A percentile compares a stretch with the other conserved stretches of the same genome.
Evolutionary conservation across 1,140 invertebrate genomes (phyloP).

Genomic region (Euwallacea fornicatus): DNA sequence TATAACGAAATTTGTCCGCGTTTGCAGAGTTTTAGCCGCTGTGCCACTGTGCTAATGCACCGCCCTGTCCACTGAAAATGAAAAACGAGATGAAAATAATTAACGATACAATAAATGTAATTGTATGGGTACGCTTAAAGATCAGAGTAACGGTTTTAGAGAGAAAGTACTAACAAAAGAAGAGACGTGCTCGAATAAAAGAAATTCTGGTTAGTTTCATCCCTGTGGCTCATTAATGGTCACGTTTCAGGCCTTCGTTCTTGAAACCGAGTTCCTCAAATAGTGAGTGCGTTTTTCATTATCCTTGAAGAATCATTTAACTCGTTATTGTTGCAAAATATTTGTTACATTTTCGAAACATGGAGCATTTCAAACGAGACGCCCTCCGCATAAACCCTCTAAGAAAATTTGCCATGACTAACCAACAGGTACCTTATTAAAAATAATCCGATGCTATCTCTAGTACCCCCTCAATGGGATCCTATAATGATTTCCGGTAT

Average conservation of each 20-base stretch:
- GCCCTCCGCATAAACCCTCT: neutral
- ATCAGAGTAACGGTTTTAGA: conserved; percentile 13
- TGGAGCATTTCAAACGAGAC: neutral
- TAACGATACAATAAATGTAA: conserved; percentile 20
- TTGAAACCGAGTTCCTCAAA: neutral
- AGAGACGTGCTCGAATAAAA: conserved; percentile 24
- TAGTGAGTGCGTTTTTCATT: neutral
- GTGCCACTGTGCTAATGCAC: conserved; percentile 13
- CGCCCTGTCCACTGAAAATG: conserved; percentile 5
- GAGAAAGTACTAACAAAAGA: conserved; percentile 20
- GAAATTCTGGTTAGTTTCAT: conserved; percentile 18
- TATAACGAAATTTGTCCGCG: too few relatives aligned
- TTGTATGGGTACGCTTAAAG: conserved; percentile 18
- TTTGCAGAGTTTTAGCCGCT: neutral
- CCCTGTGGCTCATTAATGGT: conserved; percentile 10
- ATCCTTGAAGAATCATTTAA: neutral
- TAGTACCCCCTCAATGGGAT: conserved; percentile 3
- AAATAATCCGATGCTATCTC: conserved; percentile 13
- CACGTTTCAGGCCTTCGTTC: conserved; percentile 3
- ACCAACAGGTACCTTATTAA: conserved; percentile 5
- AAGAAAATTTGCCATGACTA: neutral
- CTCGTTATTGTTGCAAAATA: neutral
- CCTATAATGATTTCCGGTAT: conserved; percentile 21
- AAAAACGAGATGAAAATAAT: conserved; percentile 25
- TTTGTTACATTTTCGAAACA: conserved; percentile 6